Percentiles rank a stretch among this genome's conserved stretches.
phyloP scores from a whole-genome alignment of 2,888 invertebrate genomes.

The Coelopa pilipes region DNA sequence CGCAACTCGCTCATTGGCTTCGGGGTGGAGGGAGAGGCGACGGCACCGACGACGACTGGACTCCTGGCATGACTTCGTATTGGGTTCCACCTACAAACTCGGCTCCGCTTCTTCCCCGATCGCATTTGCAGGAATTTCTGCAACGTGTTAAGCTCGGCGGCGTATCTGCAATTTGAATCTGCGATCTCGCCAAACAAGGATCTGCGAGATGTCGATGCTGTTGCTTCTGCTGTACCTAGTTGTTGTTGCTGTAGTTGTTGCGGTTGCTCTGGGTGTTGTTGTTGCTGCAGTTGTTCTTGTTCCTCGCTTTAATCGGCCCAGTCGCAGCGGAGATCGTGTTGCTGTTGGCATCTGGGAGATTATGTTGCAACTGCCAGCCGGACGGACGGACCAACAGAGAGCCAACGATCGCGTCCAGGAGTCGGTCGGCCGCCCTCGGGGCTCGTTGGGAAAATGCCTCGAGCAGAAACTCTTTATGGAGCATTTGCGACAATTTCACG shows the following conservation, averaged over 20 bases:
- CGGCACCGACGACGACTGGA: no score
- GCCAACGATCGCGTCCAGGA: no score
- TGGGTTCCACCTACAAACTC: no score
- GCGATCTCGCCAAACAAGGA: constrained; percentile 9
- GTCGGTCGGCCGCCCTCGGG: no score
- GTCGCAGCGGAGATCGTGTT: constrained; percentile 3
- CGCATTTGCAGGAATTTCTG: constrained; percentile 8
- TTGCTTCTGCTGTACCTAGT: neutral
- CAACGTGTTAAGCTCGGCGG: constrained; percentile 13
- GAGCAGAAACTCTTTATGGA: no score
- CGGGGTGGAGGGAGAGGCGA: no score
- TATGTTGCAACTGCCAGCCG: neutral
- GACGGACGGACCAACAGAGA: no score
- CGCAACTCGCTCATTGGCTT: no score
- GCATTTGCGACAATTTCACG: neutral
- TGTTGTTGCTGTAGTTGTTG: neutral
- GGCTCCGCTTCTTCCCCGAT: no score
- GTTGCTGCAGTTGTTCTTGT: neutral
- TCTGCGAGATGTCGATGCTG: constrained; percentile 8
- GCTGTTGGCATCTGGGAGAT: constrained; percentile 44
- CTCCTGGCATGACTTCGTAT: no score
- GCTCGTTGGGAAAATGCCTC: no score
- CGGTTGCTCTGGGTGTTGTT: no score
- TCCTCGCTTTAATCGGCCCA: neutral
- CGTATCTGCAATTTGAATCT: constrained; percentile 17